Evolutionary conservation across 2,113 vertebrate species (phyloP), one percentile per base, ranked within the genome.

Genomic region (Vulpes ferrilata): DNA sequence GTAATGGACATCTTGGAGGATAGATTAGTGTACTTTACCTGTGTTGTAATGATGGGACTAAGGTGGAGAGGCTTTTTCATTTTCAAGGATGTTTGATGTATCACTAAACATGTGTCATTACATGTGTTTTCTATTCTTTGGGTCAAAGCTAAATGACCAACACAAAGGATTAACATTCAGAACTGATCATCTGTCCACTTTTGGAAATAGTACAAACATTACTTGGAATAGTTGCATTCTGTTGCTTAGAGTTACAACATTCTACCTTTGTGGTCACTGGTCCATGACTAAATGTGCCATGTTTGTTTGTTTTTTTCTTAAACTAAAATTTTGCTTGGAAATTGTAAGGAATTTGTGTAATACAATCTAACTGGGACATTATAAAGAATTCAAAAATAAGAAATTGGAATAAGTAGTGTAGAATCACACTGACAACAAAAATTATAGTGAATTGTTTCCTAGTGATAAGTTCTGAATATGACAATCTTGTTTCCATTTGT

Each of bases 241-340:
- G 1, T 67, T 96, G 13, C 84, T 88, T 59, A 57, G 35, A 95
- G 19, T 22, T 88, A 79, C 0, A 35, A 9, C 10, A 59, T 23
- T 48, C 23, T 55, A 1, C 55, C 16, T 81, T 62, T 85, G 30
- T 93, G 55, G 73, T 85, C 55, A 78, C 3, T 43, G 81, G 30
- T 38, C 11, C 12, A 55, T 53, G n/a, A 22, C 9, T 85, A 85
- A 87, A 71, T 76, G 53, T 67, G n/a, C 20, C 38, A 2, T 57
- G 2, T 2, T 25, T 23, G 23, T 65, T 57, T 8, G 13, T 8
- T 19, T 62, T 2, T 35, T 80, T 62, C n/a, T 87, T 67, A 65
- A 69, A 81, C 76, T 81, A 71, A 81, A 82, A 62, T 74, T 82
- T 96, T 83, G 20, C 92, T 96, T 96, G 30, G 25, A 38, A 80